phyloP scores from a whole-genome alignment of 1,140 invertebrate species.

The Seison nebaliae region DNA sequence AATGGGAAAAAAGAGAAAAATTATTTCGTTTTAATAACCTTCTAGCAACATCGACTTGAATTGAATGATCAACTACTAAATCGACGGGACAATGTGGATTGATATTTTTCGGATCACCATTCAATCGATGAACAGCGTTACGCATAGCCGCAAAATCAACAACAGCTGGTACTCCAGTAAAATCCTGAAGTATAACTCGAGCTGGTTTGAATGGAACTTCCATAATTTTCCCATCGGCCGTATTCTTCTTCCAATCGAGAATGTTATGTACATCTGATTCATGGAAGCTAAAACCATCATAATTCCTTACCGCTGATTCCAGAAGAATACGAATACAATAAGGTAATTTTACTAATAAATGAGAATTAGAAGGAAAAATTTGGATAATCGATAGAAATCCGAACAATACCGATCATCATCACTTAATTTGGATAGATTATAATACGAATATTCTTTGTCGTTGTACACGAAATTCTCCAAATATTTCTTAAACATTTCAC shows the following conservation, averaged over 20 bases:
- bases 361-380: not conserved
- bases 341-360: conserved; percentile 39
- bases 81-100: conserved; percentile 90
- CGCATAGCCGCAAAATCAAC: conserved; percentile 96
- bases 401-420: conserved; percentile 20
- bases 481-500: conserved; percentile 43
- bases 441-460: conserved; percentile 44
- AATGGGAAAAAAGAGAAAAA: not conserved
- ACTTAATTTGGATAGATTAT: conserved; percentile 40
- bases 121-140: conserved; percentile 59
- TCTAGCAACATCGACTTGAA: conserved; percentile 74
- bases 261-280: conserved; percentile 63
- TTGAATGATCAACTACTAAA: conserved; percentile 86
- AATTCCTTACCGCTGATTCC: conserved; percentile 77
- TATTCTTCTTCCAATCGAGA: conserved; percentile 57
- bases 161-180: conserved; percentile 70
- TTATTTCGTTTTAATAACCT: conserved; percentile 39
- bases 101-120: conserved; percentile 64
- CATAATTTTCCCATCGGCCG: too few species aligned
- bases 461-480: conserved; percentile 39
- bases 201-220: conserved; percentile 85
- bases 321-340: conserved; percentile 69
- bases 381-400: not conserved
- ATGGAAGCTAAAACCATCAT: conserved; percentile 64
- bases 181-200: conserved; percentile 66